These are phyloP conservation scores for Ennomos erosarius DNA, from an alignment of 2,888 invertebrate species.

Conservation along the genomic window DNA sequence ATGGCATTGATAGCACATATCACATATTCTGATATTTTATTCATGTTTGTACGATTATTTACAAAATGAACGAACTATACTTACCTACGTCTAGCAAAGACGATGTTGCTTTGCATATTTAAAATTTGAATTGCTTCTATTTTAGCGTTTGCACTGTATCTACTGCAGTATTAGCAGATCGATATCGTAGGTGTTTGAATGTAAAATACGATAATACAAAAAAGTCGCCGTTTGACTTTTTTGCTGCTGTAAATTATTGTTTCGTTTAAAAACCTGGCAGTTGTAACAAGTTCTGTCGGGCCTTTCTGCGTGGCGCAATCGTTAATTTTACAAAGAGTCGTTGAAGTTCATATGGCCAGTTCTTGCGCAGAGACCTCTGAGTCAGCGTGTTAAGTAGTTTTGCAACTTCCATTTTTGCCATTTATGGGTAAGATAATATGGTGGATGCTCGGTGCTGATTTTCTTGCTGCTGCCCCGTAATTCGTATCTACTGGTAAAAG, in stretches of 20 bases:
- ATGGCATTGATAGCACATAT: no score
- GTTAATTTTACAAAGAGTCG: conserved; percentile 36
- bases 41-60: no score
- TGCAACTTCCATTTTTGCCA: conserved; percentile 63
- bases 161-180: no score
- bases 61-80: no score
- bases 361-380: conserved; percentile 57
- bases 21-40: no score
- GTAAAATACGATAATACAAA: not conserved
- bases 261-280: not conserved
- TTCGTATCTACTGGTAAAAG: no score
- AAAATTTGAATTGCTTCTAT: not conserved
- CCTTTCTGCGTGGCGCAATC: conserved; percentile 27
- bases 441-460: not conserved
- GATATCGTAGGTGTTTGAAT: not conserved
- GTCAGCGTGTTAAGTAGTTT: conserved; percentile 57
- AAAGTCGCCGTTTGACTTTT: no score
- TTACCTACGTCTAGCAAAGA: no score
- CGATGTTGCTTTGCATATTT: conserved; percentile 7
- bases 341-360: conserved; percentile 43
- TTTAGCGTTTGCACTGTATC: no score
- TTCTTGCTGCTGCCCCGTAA: not conserved
- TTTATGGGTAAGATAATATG: conserved; percentile 50
- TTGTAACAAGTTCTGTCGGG: not conserved
- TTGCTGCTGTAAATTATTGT: not conserved